Percentiles rank a stretch among this genome's conserved stretches.
Evolutionary conservation across 2,797 vertebrate genomes (phyloP).

Genomic region (Anas bernieri): DNA sequence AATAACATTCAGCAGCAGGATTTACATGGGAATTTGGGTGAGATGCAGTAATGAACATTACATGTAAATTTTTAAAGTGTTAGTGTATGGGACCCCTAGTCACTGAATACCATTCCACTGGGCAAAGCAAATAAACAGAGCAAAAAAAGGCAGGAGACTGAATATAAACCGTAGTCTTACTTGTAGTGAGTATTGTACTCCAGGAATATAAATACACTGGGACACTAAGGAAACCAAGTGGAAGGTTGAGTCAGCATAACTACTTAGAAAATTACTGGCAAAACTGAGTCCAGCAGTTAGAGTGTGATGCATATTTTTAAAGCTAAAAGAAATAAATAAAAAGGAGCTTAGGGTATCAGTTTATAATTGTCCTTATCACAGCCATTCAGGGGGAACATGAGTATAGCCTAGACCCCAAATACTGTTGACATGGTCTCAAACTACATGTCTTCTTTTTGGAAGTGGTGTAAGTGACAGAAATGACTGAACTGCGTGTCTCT

Average conservation of each 20-base stretch:
- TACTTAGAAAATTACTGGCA: neutral
- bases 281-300: neutral
- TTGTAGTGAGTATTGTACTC: neutral
- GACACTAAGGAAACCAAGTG: neutral
- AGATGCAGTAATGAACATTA: neutral
- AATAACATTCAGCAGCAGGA: neutral
- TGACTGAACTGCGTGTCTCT: neutral
- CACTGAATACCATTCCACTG: neutral
- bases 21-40: neutral
- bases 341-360: neutral
- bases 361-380: neutral
- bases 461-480: neutral
- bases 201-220: neutral
- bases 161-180: neutral
- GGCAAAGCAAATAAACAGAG: neutral
- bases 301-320: neutral
- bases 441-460: neutral
- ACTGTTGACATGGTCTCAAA: neutral
- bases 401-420: neutral
- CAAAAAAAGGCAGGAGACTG: neutral
- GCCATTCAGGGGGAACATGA: rapidly evolving
- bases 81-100: neutral
- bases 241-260: neutral
- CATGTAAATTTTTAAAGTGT: neutral
- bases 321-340: neutral